phyloP scores from a whole-genome alignment of 2,113 vertebrate species.

The Trachemys scripta region DNA sequence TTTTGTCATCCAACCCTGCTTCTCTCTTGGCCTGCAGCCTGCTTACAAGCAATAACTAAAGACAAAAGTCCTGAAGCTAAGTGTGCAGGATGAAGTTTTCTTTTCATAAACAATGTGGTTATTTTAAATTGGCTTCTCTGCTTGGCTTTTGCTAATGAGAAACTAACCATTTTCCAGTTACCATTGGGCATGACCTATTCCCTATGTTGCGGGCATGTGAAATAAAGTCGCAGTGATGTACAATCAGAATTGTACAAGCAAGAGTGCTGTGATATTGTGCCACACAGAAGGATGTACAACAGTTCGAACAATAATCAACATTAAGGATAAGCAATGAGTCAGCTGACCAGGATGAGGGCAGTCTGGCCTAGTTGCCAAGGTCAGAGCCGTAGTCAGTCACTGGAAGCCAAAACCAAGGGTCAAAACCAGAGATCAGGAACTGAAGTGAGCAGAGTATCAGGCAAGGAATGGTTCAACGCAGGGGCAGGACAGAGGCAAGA shows the following conservation, averaged over 20 bases:
- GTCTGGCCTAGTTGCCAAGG: background rate
- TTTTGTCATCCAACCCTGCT: background rate
- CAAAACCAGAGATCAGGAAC: background rate
- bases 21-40: background rate
- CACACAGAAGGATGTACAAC: background rate
- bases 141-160: background rate
- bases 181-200: background rate
- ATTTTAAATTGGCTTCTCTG: background rate
- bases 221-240: background rate
- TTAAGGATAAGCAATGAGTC: background rate
- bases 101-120: background rate
- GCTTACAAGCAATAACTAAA: background rate
- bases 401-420: background rate
- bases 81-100: background rate
- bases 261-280: background rate
- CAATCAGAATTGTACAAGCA: background rate
- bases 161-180: background rate
- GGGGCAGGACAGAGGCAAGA: background rate
- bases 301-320: background rate
- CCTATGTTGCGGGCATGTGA: rapidly evolving
- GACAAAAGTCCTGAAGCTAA: background rate
- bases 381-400: background rate
- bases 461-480: background rate
- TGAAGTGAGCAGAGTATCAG: background rate
- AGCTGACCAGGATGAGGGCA: background rate